Base-by-base conservation (phyloP, 2,888 invertebrate genomes). In the Holacanthella duospinosa region DNA sequence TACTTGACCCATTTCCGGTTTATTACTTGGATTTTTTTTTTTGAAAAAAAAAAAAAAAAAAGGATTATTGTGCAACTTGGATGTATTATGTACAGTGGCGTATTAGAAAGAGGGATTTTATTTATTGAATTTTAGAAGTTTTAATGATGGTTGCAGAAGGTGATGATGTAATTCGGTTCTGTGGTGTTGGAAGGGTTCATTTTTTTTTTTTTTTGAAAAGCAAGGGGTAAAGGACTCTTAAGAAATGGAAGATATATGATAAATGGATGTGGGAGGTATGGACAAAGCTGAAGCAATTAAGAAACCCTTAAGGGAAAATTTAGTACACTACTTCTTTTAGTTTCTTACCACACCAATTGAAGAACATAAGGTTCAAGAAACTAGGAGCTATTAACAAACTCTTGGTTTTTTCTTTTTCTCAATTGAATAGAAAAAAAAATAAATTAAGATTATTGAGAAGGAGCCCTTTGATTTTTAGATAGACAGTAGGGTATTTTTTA, bases 1-100 rank as follows among this genome's bases (percentile, higher is more conserved):
- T 43, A 25, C 44, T 62, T 36, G 48, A 58, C 29, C 29, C 36
- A 19, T 59, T 60, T 60, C 28, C 44, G 21, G 29, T 56, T 61
- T 43, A 61, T 48, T 9, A 48, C 48, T 48, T 48, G n/a, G n/a
- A n/a, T n/a, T n/a, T n/a, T n/a, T n/a, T n/a, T n/a, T n/a, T n/a
- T n/a, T n/a, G n/a, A n/a, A n/a, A n/a, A n/a, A n/a, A n/a, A n/a
- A n/a, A n/a, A n/a, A n/a, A n/a, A n/a, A n/a, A n/a, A n/a, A n/a
- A n/a, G n/a, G n/a, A n/a, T n/a, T n/a, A n/a, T n/a, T n/a, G n/a
- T n/a, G n/a, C n/a, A n/a, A n/a, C n/a, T n/a, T n/a, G n/a, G n/a
- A n/a, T n/a, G n/a, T n/a, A n/a, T n/a, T n/a, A n/a, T n/a, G n/a
- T n/a, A n/a, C n/a, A n/a, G n/a, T n/a, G n/a, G n/a, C n/a, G n/a